phyloP scores from a whole-genome alignment of 2,888 invertebrate species.

The Agriotes lineatus region DNA sequence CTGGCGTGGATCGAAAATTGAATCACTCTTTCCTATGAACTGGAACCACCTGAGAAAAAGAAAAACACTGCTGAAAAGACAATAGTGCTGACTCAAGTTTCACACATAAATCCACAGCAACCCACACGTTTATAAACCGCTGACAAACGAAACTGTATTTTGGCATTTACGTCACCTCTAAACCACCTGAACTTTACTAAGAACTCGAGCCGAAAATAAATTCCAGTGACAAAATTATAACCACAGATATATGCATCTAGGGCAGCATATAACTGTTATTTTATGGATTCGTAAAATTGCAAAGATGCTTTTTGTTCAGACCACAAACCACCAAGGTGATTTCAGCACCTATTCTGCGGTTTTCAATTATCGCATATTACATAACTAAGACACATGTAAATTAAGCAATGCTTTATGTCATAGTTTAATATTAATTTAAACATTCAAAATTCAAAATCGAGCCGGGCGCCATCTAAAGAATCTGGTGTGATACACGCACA shows the following conservation, averaged over 20 bases:
- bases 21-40: no score
- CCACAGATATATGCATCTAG: constrained; percentile 4
- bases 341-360: neutral
- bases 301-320: neutral
- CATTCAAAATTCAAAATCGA: no score
- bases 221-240: constrained; percentile 1
- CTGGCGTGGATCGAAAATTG: no score
- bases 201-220: neutral
- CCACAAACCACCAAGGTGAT: constrained; percentile 11
- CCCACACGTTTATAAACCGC: neutral
- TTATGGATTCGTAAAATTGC: neutral
- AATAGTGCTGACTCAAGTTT: neutral
- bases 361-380: neutral
- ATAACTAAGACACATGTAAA: no score
- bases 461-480: no score
- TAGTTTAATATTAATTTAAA: no score
- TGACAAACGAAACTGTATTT: constrained; percentile 9
- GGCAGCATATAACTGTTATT: neutral
- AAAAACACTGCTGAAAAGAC: no score
- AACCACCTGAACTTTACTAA: neutral
- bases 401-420: no score
- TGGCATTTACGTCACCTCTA: neutral
- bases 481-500: no score
- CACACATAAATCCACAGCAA: neutral
- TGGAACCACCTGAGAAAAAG: no score